Evolutionary conservation across 2,888 invertebrate genomes (phyloP), one percentile per base, ranked within the genome.

Genomic region (Nasonia oneida): DNA sequence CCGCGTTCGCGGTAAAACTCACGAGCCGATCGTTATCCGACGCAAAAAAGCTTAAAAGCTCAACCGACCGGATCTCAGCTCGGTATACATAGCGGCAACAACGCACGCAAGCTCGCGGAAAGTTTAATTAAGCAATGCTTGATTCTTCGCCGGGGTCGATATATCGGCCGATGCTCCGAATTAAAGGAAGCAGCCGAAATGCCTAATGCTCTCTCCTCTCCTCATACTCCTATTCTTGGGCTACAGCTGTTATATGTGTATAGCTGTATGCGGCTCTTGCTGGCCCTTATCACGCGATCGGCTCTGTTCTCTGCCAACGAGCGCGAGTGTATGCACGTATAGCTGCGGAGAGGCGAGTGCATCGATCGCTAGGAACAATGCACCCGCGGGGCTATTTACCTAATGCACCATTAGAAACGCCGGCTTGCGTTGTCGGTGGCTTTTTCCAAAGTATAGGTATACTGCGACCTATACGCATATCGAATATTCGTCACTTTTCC

Each of bases 341-440:
- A 39, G 57, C 33, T 33, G 71, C 23, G 37, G 18, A 61, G 57
- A 61, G 57, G 8, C 80, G 67, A 85, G 83, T n/a, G 71, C n/a
- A 85, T 85, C 81, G 85, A 81, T 81, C 85, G 77, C 33, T 18
- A 47, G 70, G 85, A 85, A 81, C 81, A 85, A 85, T 85, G 85
- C 81, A 85, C 85, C 81, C 85, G 81, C 85, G 77, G 74, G 29
- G 29, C 83, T 85, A 74, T 85, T 85, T 75, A 77, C 71, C 77
- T 77, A 85, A 84, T 84, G 75, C 75, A 37, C 84, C 71, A 73
- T 73, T 81, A 47, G 47, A 14, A 61, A 47, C 4, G 74, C 33
- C 4, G 47, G 29, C 42, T 75, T 18, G 61, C 64, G n/a, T 29
- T 23, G n/a, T n/a, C 23, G 2, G 4, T n/a, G 61, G 61, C 10